Base-by-base conservation (phyloP, 2,888 invertebrate species). In the Brachynemurus nebulosus region DNA sequence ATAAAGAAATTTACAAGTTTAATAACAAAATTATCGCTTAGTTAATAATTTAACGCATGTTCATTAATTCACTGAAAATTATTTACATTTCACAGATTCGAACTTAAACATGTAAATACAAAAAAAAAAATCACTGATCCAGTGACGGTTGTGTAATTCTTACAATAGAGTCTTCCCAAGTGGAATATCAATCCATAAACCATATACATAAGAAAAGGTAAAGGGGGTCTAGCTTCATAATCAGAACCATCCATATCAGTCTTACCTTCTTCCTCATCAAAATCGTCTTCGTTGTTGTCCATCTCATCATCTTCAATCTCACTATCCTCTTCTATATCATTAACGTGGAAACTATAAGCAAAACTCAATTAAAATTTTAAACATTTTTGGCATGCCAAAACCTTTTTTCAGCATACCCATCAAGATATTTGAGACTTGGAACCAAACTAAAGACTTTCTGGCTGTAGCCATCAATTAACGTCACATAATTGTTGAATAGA, bases 401-500 rank as follows among this genome's bases (percentile, higher is more conserved):
- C 25, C 12, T n/a, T 17, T n/a, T 21, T 44, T 25, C 23, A 27
- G 59, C 77, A 67, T 73, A 93, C 77, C 96, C 96, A 70, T 98
- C 97, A 51, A 98, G 76, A 68, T 82, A 93, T 66, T 82, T 84
- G 51, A 98, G 71, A 55, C 83, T 83, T 49, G 93, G 86, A 54
- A 95, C 77, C 62, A 93, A 74, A 58, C 80, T 82, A 67, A 97
- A 96, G 45, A 96, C 84, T 67, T 91, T 89, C 61, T 82, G 86
- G 60, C 92, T 80, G 69, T 96, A 98, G 57, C 88, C 85, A 44
- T 92, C 92, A 56, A 79, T 70, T 53, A 73, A 72, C 50, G 93
- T 92, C 44, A 90, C 90, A 66, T 93, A 93, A 75, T 96, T 96
- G 66, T 93, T 92, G 66, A 91, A 95, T 53, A 97, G 71, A 70